Evolutionary conservation across 2,113 vertebrate genomes (phyloP), one percentile per base, ranked within the genome.

Genomic region (Dascyllus trimaculatus): DNA sequence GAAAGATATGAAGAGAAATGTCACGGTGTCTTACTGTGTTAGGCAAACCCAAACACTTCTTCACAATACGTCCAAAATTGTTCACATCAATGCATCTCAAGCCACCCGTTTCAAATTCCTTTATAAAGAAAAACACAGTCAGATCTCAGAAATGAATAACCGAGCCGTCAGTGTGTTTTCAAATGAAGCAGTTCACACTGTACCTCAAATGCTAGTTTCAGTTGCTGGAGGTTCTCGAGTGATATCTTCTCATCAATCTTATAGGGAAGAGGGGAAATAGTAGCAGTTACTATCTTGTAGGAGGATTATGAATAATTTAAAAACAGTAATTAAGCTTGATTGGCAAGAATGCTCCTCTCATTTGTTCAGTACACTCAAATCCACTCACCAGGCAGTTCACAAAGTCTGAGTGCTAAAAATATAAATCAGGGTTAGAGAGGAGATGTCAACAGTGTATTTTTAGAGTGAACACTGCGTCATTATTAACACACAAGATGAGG

Each of bases 181-280:
- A 56, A 72, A 22, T 77, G 18, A 32, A 32, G 15, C 0, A 17
- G 48, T 4, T 52, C 58, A 25, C 79, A 62, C 66, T 32, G 9
- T 83, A 95, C 92, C 93, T 96, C 93, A 94, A 96, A 96, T 15
- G 91, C 83, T 84, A 60, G 62, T 63, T 94, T 93, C 57, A 95
- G 61, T 21, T 90, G 93, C 46, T 88, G 82, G 19, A 96, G 92
- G 71, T 88, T 88, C 85, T 94, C 77, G 19, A 94, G 88, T 21
- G 92, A 94, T 17, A 92, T 76, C 32, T 88, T 90, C 32, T 96
- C 89, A 80, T 96, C 91, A 18, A 81, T 85, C 92, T 96, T 76
- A 18, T 68, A 19, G 19, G 40, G 79, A 8, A 83, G 40, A 71
- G 22, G n/a, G 24, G 32, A 66, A 43, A 53, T 3, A 3, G 2